These are phyloP conservation scores for Panagrolaimus sp. DNA, from an alignment of 1,140 invertebrate species.

Conservation along the genomic window DNA sequence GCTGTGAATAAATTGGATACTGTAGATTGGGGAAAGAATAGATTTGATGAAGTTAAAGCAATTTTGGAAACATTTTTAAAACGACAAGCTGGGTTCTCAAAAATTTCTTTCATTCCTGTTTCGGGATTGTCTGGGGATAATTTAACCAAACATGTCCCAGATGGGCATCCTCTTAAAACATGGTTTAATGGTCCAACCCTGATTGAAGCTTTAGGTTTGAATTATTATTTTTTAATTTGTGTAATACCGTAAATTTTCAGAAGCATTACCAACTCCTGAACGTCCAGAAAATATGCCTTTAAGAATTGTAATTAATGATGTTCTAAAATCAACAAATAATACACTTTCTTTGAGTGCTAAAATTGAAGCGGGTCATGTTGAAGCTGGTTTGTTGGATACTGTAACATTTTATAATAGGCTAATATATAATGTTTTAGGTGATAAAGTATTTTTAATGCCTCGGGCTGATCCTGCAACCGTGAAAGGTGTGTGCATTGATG, in stretches of 20 bases:
- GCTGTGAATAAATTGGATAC: constrained; percentile 66
- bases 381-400: too few relatives aligned
- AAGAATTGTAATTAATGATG: constrained; percentile 83
- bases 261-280: constrained; percentile 69
- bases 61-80: constrained; percentile 83
- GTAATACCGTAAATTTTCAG: constrained; percentile 55
- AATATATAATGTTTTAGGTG: too few relatives aligned
- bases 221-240: constrained; percentile 14
- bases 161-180: constrained; percentile 67
- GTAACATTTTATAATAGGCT: too few relatives aligned
- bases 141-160: constrained; percentile 73
- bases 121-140: constrained; percentile 89
- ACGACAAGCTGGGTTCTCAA: constrained; percentile 71
- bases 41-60: constrained; percentile 78
- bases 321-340: constrained; percentile 80
- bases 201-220: constrained; percentile 76
- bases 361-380: constrained; percentile 81
- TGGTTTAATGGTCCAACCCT: constrained; percentile 83
- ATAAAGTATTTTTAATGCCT: constrained; percentile 82
- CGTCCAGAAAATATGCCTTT: constrained; percentile 81
- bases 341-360: constrained; percentile 76
- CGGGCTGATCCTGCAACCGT: constrained; percentile 72
- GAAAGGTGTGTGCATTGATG: constrained; percentile 64
- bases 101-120: constrained; percentile 85
- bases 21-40: constrained; percentile 64